These are phyloP conservation scores for Grallaria varia DNA, from an alignment of 2,113 vertebrate species.

Conservation along the genomic window DNA sequence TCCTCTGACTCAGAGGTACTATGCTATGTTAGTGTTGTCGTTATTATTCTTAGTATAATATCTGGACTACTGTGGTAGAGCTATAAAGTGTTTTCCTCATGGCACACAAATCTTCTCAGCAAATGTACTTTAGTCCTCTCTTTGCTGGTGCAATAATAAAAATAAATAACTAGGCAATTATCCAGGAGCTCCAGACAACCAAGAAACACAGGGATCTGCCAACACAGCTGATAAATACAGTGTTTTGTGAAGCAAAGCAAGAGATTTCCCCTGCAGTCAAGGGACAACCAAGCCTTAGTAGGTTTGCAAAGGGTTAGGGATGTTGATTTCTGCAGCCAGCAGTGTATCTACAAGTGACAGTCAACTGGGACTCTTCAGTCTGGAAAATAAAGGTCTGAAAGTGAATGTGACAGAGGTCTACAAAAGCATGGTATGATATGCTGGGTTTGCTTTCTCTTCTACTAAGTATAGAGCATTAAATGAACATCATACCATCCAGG, in stretches of 20 bases:
- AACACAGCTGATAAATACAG: background rate
- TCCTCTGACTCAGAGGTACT: background rate
- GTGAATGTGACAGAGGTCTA: background rate
- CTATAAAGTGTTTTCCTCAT: conserved; percentile 31
- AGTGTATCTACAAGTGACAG: background rate
- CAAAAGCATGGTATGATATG: background rate
- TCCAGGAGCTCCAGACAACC: background rate
- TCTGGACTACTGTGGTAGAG: background rate
- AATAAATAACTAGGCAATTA: conserved; percentile 38
- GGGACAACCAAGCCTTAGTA: background rate
- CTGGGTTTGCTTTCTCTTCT: background rate
- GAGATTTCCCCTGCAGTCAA: background rate
- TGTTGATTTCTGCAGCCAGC: background rate
- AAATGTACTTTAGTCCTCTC: conserved; percentile 9
- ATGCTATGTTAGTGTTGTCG: background rate
- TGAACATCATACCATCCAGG: background rate
- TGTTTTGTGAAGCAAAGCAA: background rate
- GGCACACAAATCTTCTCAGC: conserved; percentile 38
- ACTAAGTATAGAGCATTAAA: background rate
- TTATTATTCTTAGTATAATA: background rate
- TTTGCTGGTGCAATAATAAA: conserved; percentile 12
- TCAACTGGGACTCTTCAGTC: background rate
- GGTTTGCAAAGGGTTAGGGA: background rate
- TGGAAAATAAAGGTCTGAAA: background rate
- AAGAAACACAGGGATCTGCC: background rate